Conservation (phyloP, 1,140 invertebrate species). For the Trichomalopsis sarcophagae region DNA sequence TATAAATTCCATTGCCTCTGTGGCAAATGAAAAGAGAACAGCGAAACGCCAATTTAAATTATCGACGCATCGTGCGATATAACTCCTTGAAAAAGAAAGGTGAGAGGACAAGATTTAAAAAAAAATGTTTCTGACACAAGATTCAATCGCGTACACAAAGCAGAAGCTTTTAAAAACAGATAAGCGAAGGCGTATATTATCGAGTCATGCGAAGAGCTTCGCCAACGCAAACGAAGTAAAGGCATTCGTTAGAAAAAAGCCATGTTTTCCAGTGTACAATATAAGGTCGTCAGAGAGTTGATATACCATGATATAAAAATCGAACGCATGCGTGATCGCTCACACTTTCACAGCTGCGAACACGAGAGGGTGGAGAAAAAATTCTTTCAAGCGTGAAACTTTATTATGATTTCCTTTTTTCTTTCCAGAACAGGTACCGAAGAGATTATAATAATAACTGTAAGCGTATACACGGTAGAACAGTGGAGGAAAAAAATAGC, state of each 20-base stretch:
- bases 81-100: not conserved
- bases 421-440: not conserved
- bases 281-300: not conserved
- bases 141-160: not conserved
- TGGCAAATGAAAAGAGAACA: no score
- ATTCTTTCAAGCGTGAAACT: not conserved
- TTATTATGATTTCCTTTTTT: not conserved
- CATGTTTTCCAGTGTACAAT: constrained; percentile 1
- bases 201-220: constrained; percentile 30
- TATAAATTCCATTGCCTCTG: no score
- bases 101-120: not conserved
- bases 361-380: constrained; percentile 19
- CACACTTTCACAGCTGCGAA: not conserved
- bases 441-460: not conserved
- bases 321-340: constrained; percentile 3
- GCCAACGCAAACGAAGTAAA: constrained; percentile 26
- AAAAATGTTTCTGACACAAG: not conserved
- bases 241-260: not conserved
- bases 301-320: constrained; percentile 5
- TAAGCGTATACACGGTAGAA: not conserved
- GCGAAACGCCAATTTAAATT: not conserved
- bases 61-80: not conserved
- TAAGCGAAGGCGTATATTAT: constrained; percentile 29
- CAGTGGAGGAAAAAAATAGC: no score
- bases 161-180: constrained; percentile 10